Conservation (phyloP, 2,888 invertebrate genomes). For the Drosophila pseudotalamancana region DNA sequence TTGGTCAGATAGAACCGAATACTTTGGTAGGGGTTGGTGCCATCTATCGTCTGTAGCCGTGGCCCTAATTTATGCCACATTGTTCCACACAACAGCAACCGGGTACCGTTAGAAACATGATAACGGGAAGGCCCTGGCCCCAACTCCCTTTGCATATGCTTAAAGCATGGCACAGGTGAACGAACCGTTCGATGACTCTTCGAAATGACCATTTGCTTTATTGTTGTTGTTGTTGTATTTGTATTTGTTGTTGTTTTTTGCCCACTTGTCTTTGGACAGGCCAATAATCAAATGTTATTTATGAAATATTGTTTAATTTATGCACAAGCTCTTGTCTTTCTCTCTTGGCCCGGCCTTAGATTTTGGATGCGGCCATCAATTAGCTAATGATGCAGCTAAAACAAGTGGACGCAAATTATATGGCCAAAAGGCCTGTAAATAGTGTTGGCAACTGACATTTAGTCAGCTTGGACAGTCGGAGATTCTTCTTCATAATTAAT, state of each 20-base stretch:
- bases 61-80: conserved; percentile 60
- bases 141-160: conserved; percentile 53
- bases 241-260: conserved; percentile 24
- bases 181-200: conserved; percentile 67
- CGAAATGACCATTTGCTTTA: conserved; percentile 61
- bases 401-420: conserved; percentile 27
- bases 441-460: conserved; percentile 8
- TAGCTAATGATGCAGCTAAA: conserved; percentile 65
- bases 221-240: neutral
- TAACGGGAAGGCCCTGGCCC: conserved; percentile 7
- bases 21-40: conserved; percentile 37
- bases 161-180: conserved; percentile 61
- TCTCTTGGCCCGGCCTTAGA: neutral
- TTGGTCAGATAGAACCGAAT: conserved; percentile 14
- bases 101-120: conserved; percentile 50
- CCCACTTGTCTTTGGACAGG: conserved; percentile 41
- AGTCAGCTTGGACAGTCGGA: neutral
- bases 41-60: neutral
- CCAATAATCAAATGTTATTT: conserved; percentile 66
- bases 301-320: conserved; percentile 67
- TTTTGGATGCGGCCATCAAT: conserved; percentile 39
- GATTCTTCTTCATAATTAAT: conserved; percentile 50
- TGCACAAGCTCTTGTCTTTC: conserved; percentile 33
- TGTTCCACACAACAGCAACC: conserved; percentile 37
- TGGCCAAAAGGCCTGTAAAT: conserved; percentile 19